Conservation (phyloP, 2,113 vertebrate species). For the Eulemur macaco region DNA sequence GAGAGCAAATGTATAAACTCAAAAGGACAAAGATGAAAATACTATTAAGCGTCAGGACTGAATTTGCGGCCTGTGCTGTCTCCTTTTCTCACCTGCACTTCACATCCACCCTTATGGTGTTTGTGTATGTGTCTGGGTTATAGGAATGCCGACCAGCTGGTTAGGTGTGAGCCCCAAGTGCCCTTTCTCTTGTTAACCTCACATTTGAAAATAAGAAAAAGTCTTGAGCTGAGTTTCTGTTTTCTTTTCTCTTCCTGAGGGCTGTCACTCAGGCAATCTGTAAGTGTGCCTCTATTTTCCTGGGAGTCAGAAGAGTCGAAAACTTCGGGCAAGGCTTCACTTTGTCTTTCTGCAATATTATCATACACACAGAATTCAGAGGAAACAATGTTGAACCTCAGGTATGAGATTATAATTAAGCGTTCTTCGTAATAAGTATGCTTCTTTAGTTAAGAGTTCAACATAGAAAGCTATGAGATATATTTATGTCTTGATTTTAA, state of each 20-base stretch:
- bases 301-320: background rate
- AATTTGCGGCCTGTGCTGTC: background rate
- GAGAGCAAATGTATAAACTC: background rate
- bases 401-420: background rate
- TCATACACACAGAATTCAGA: background rate
- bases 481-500: conserved; percentile 42
- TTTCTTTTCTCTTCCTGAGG: background rate
- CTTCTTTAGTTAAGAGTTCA: conserved; percentile 18
- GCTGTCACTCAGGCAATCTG: background rate
- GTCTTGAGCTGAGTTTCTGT: background rate
- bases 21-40: background rate
- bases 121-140: background rate
- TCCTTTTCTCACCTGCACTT: background rate
- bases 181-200: conserved; percentile 12
- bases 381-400: background rate
- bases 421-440: background rate
- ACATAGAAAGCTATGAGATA: background rate
- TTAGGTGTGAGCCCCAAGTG: background rate
- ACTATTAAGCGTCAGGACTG: background rate
- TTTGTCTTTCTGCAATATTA: background rate
- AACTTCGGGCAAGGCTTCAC: background rate
- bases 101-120: background rate
- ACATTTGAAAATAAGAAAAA: background rate
- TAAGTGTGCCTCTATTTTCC: background rate
- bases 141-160: background rate